Percentiles rank a stretch among this genome's conserved stretches.
Evolutionary conservation across 2,888 invertebrate genomes (phyloP).

Genomic region (Pantelozetes paolii): DNA sequence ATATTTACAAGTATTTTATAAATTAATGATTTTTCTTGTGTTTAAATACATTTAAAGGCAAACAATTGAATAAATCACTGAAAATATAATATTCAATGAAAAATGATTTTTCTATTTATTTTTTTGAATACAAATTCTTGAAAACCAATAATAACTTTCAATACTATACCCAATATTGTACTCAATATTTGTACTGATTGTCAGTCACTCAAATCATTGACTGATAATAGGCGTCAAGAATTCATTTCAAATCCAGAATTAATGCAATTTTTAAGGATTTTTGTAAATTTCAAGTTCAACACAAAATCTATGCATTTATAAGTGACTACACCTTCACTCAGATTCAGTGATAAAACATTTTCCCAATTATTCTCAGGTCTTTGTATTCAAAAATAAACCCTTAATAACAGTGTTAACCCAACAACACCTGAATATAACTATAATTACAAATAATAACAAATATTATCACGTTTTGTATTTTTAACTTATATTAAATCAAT

Average conservation of each 20-base stretch:
- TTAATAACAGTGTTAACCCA: no score
- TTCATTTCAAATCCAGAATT: no score
- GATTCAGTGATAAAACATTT: neutral
- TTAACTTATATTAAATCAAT: neutral
- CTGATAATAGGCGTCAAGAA: no score
- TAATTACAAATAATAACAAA: neutral
- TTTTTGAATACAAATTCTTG: no score
- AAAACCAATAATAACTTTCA: no score
- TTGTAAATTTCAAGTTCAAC: constrained; percentile 1
- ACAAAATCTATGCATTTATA: neutral
- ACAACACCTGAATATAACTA: no score
- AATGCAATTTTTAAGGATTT: no score
- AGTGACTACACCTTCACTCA: neutral
- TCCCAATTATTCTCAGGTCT: no score
- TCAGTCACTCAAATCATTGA: no score
- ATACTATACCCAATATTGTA: no score
- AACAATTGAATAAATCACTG: constrained; percentile 32
- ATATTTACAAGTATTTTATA: neutral
- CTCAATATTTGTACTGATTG: no score
- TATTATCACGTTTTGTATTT: constrained; percentile 1
- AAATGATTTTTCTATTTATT: neutral
- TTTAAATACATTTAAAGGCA: neutral
- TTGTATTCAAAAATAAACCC: neutral
- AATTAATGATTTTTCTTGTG: neutral
- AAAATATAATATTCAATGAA: neutral